Percentiles rank a stretch among this genome's conserved stretches.
phyloP scores from a whole-genome alignment of 1,140 invertebrate genomes.

The Manduca sexta region DNA sequence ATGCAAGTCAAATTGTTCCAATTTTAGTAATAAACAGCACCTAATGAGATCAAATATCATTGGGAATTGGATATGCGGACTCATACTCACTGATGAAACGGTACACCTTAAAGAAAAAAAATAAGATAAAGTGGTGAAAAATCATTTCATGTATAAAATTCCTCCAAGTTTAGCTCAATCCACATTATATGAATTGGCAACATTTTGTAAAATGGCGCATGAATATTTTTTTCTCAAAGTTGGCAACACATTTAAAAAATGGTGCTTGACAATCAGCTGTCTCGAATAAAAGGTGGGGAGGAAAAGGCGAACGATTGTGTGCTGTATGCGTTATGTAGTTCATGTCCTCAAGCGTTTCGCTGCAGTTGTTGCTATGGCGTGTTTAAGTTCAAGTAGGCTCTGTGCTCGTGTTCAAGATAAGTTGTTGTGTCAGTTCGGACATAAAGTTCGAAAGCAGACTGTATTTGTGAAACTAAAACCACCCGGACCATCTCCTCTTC shows the following conservation, averaged over 20 bases:
- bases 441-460: conserved; percentile 77
- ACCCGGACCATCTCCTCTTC: conserved; percentile 70
- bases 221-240: neutral
- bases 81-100: no score
- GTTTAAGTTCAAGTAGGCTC: conserved; percentile 83
- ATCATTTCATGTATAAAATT: no score
- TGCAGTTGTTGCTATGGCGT: conserved; percentile 84
- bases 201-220: no score
- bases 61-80: no score
- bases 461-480: conserved; percentile 77
- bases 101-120: no score
- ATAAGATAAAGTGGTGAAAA: no score
- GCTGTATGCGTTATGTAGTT: conserved; percentile 61
- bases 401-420: conserved; percentile 84
- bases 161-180: no score
- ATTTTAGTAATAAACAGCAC: no score
- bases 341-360: conserved; percentile 72
- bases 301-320: conserved; percentile 58
- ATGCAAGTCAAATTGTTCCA: no score
- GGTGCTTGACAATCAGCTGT: conserved; percentile 68
- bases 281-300: conserved; percentile 62
- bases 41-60: no score
- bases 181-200: no score
- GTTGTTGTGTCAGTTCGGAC: conserved; percentile 82
- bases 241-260: conserved; percentile 40